These are phyloP conservation scores for Drosophila kuntzei DNA, from an alignment of 2,888 invertebrate species.

Conservation along the genomic window DNA sequence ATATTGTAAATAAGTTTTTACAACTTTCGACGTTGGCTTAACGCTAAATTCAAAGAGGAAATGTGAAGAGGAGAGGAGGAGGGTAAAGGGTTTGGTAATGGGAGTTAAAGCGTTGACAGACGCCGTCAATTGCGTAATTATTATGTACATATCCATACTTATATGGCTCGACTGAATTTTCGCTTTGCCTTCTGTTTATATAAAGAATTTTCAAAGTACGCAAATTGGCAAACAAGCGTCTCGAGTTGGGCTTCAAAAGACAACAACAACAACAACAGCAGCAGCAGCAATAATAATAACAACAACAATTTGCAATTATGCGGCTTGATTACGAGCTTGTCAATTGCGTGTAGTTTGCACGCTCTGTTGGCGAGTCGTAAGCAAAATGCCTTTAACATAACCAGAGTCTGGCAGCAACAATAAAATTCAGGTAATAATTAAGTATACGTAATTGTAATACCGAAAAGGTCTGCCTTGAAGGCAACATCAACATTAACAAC, in stretches of 20 bases:
- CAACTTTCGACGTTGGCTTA: constrained; percentile 14
- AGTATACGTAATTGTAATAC: constrained; percentile 50
- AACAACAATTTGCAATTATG: constrained; percentile 67
- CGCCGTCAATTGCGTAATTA: constrained; percentile 72
- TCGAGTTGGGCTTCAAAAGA: constrained; percentile 27
- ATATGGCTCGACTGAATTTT: constrained; percentile 38
- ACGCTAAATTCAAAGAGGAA: not conserved
- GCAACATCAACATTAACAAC: constrained; percentile 4
- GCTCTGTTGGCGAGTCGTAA: constrained; percentile 44
- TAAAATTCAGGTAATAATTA: constrained; percentile 47
- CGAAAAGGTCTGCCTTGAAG: constrained; percentile 29
- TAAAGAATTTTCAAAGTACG: constrained; percentile 66
- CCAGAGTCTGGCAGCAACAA: constrained; percentile 34
- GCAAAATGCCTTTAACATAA: constrained; percentile 35
- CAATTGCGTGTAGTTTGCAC: constrained; percentile 65
- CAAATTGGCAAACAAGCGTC: constrained; percentile 71
- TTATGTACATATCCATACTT: constrained; percentile 41
- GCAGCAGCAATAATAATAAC: constrained; percentile 13
- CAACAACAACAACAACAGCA: constrained; percentile 7
- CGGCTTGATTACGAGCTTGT: constrained; percentile 63
- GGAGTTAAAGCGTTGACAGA: constrained; percentile 6
- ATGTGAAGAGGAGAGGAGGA: not conserved
- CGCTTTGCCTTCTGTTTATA: constrained; percentile 45
- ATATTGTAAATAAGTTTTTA: constrained; percentile 11
- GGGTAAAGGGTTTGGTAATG: not conserved